Evolutionary conservation across 2,113 vertebrate species (phyloP), one percentile per base, ranked within the genome.

Genomic region (Rhynchomys soricoides): DNA sequence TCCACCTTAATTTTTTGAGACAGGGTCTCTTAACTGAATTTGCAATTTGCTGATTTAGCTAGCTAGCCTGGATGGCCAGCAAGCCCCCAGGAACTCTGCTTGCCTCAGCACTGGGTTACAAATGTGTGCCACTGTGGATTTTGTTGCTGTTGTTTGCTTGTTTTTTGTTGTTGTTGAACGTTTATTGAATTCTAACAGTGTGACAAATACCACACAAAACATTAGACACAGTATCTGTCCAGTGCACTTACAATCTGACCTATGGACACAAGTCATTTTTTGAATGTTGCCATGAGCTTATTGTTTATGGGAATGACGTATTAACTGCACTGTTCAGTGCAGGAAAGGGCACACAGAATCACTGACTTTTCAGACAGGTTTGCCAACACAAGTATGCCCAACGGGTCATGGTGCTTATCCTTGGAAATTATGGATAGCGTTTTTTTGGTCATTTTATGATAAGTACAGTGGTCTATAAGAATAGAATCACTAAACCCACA

Each of bases 121-220:
- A 2, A 37, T 45, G 40, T 86, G 45, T 64, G 22, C 24, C 37
- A 15, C 37, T 43, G 57, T 79, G 13, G 22, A 26, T 62, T 62
- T 62, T 24, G 7, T 62, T 62, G 2, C 26, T 62, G 24, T 62
- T 62, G 59, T 7, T 59, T 59, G 57, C 57, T 59, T 59, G 57
- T 26, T 26, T 66, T 66, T 29, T 31, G 26, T 66, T 34, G 26
- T 66, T 66, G 1, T 34, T 88, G 93, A 97, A 96, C 0, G 21
- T 98, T 97, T 97, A 95, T 95, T 98, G 93, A 97, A 66, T 86
- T 95, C 92, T 85, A 88, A 96, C 92, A 93, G 85, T 86, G 78
- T 21, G 89, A 94, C 22, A 92, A 66, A 83, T 45, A 83, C 74
- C 92, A 94, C 95, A 96, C 74, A 94, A 68, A 94, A 96, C 95